phyloP scores from a whole-genome alignment of 2,888 invertebrate species.

The Lydus trimaculatus region DNA sequence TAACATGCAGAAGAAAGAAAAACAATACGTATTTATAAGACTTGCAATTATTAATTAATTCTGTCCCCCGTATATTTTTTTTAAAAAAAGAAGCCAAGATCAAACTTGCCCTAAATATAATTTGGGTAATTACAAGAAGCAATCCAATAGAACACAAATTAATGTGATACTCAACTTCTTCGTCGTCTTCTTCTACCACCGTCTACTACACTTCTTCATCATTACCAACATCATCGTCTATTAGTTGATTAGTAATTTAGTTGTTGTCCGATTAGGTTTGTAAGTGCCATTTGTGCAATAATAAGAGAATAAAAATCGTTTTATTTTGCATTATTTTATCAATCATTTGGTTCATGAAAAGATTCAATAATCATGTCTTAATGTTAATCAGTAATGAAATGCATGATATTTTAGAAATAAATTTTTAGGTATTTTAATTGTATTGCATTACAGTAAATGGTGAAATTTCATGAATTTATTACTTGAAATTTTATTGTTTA shows the following conservation, averaged over 20 bases:
- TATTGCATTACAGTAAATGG: not conserved
- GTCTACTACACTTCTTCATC: not conserved
- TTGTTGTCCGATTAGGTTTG: slow-evolving; percentile 20
- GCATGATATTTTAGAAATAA: slow-evolving; percentile 12
- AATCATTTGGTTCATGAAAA: no score
- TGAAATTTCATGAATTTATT: not conserved
- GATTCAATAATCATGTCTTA: no score
- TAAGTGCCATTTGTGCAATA: not conserved
- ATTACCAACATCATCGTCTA: not conserved
- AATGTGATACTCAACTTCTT: slow-evolving; percentile 22
- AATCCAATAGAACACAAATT: slow-evolving; percentile 14
- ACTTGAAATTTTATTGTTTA: not conserved
- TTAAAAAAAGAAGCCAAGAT: slow-evolving; percentile 30
- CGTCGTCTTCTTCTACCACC: not conserved
- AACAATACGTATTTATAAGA: slow-evolving; percentile 39
- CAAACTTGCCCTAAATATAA: slow-evolving; percentile 32
- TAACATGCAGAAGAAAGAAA: slow-evolving; percentile 29
- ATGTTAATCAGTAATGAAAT: no score
- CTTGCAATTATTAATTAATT: slow-evolving; percentile 18
- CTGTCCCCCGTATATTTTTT: not conserved
- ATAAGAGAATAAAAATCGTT: no score
- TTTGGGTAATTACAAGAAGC: not conserved
- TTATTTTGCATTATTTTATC: no score
- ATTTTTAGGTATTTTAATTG: slow-evolving; percentile 17
- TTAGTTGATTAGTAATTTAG: slow-evolving; percentile 25